Conservation (phyloP, 1,140 invertebrate species). For the Zaprionus vittiger region DNA sequence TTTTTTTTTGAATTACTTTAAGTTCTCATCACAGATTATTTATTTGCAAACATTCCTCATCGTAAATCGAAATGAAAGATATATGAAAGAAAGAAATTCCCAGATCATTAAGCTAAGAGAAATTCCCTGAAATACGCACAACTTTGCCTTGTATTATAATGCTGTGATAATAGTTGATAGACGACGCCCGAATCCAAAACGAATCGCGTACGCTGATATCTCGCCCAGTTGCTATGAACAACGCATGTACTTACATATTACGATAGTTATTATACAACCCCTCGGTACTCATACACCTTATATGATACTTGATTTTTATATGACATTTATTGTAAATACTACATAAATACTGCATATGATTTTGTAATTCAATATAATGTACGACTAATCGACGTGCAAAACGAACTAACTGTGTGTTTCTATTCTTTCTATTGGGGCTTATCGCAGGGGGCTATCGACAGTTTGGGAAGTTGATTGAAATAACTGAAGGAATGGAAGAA, state of each 20-base stretch:
- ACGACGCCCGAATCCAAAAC: slow-evolving; percentile 40
- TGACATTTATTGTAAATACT: slow-evolving; percentile 14
- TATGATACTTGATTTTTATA: slow-evolving; percentile 10
- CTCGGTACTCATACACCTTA: neutral
- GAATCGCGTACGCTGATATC: slow-evolving; percentile 31
- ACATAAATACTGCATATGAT: neutral
- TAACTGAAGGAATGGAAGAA: too few relatives aligned
- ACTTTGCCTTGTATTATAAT: slow-evolving; percentile 69
- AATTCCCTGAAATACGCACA: slow-evolving; percentile 10
- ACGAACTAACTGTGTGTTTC: neutral
- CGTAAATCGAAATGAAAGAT: slow-evolving; percentile 17
- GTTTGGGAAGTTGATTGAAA: too few relatives aligned
- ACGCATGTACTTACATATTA: slow-evolving; percentile 12
- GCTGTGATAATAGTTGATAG: slow-evolving; percentile 71
- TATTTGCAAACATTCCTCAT: slow-evolving; percentile 55
- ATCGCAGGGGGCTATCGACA: neutral
- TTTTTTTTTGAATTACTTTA: slow-evolving; percentile 22
- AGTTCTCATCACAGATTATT: slow-evolving; percentile 57
- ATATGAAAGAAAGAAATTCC: slow-evolving; percentile 41
- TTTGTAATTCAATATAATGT: slow-evolving; percentile 20
- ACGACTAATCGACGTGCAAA: neutral
- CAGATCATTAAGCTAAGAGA: slow-evolving; percentile 27
- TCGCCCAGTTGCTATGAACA: slow-evolving; percentile 42
- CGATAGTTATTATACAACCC: slow-evolving; percentile 1
- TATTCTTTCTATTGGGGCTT: neutral